Evolutionary conservation across 2,113 vertebrate genomes (phyloP), one percentile per base, ranked within the genome.

Genomic region (Corvus hawaiiensis): DNA sequence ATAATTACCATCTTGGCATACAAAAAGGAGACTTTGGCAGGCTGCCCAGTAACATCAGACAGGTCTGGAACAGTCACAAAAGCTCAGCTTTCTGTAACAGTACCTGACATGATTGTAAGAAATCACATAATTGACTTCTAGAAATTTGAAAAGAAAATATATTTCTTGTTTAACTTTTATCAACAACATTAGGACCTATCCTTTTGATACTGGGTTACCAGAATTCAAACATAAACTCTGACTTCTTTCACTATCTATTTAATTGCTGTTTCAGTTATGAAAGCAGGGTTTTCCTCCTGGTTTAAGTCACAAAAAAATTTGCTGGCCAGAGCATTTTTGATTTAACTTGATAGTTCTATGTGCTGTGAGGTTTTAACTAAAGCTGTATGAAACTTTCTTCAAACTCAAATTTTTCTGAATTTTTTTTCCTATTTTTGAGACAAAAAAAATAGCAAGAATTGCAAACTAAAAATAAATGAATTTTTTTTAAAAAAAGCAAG

Each of bases 51-150:
- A 97, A 96, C 96, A 97, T 97, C 97, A 97, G 94, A 97, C 83
- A 95, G 73, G 96, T 97, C 96, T 97, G 95, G 96, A 97, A 97
- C 77, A 97, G 95, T 84, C 97, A 96, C 94, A 96, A 97, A 95
- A 97, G 97, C 97, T 98, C 95, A 88, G 96, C 63, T 97, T 98
- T 97, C 97, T 97, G 97, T 97, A 98, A 98, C 93, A 93, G 88
- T 94, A 97, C 96, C 96, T 97, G 97, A 97, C 96, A 91, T 94
- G 95, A 97, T 96, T 97, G 97, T 95, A 97, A 97, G 97, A 96
- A 98, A 98, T 98, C 97, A 96, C 88, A 93, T 97, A 97, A 97
- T 78, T 97, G 96, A 97, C 96, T 98, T 97, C 97, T 96, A 97
- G 96, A 96, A 97, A 94, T 91, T 74, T 74, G 77, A 91, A 94